A percentile compares a stretch with the other conserved stretches of the same genome.
These are phyloP conservation scores for Neofelis nebulosa DNA, from an alignment of 2,113 vertebrate species.

Conservation along the genomic window DNA sequence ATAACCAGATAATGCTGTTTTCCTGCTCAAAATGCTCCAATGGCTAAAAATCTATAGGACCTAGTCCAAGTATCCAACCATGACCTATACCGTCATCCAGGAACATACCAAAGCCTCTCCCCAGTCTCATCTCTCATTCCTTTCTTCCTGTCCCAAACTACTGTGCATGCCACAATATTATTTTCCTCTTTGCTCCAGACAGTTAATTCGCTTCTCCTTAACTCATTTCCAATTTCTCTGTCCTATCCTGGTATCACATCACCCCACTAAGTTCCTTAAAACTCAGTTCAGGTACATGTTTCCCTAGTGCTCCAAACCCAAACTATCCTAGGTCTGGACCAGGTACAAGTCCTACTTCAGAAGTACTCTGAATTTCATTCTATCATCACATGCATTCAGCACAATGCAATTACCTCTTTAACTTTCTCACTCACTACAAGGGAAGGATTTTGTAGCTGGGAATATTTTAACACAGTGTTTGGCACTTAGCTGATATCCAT, in stretches of 20 bases:
- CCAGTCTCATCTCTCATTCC: background rate
- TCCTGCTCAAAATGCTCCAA: background rate
- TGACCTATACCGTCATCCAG: background rate
- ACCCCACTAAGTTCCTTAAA: background rate
- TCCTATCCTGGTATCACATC: background rate
- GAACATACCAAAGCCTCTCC: background rate
- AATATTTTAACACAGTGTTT: background rate
- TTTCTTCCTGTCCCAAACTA: background rate
- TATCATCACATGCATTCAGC: background rate
- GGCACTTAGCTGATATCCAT: background rate
- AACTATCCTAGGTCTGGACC: background rate
- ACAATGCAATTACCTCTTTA: background rate
- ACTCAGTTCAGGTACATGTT: background rate
- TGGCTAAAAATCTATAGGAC: background rate
- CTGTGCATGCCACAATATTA: background rate
- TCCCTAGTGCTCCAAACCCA: background rate
- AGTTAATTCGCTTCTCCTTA: background rate
- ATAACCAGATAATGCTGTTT: background rate
- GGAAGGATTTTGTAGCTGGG: background rate
- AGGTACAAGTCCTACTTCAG: background rate
- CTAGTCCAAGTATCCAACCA: background rate
- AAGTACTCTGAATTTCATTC: background rate
- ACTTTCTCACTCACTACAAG: background rate
- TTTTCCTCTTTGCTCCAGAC: background rate
- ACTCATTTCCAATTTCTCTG: background rate